A percentile compares a stretch with the other conserved stretches of the same genome.
phyloP scores from a whole-genome alignment of 1,140 invertebrate genomes.

The Cydia fagiglandana region DNA sequence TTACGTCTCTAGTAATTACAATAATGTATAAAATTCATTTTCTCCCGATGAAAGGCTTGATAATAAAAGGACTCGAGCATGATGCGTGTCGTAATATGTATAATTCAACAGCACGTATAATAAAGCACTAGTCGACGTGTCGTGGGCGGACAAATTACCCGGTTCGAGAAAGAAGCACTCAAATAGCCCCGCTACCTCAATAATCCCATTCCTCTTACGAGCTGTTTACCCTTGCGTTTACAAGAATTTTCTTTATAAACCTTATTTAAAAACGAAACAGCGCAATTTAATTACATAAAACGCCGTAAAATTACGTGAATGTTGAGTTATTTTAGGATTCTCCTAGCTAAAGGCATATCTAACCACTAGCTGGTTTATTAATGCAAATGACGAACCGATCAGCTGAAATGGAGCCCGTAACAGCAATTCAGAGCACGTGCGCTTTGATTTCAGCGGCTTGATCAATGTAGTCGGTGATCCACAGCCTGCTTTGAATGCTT shows the following conservation, averaged over 20 bases:
- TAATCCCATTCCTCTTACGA: not conserved
- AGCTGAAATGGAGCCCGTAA: conserved; percentile 42
- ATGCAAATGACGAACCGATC: conserved; percentile 47
- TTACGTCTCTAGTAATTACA: not conserved
- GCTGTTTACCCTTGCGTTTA: not conserved
- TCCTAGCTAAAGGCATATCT: not conserved
- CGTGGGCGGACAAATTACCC: not conserved
- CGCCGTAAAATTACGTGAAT: not conserved
- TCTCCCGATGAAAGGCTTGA: not conserved
- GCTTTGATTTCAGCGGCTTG: conserved; percentile 56
- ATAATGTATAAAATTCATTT: not conserved
- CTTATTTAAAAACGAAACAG: conserved; percentile 6
- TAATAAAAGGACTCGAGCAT: too few relatives aligned
- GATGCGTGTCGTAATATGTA: too few relatives aligned
- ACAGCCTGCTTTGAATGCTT: conserved; percentile 46
- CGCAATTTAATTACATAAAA: conserved; percentile 10
- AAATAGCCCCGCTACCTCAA: not conserved
- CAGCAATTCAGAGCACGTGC: conserved; percentile 49
- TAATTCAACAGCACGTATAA: not conserved
- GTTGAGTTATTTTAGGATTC: not conserved
- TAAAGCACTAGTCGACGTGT: not conserved
- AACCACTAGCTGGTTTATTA: conserved; percentile 30
- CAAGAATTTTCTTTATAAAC: not conserved
- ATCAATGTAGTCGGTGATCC: conserved; percentile 46
- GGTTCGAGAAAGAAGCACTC: not conserved